Evolutionary conservation across 2,888 invertebrate genomes (phyloP), one percentile per base, ranked within the genome.

Genomic region (Chydorus sphaericus): DNA sequence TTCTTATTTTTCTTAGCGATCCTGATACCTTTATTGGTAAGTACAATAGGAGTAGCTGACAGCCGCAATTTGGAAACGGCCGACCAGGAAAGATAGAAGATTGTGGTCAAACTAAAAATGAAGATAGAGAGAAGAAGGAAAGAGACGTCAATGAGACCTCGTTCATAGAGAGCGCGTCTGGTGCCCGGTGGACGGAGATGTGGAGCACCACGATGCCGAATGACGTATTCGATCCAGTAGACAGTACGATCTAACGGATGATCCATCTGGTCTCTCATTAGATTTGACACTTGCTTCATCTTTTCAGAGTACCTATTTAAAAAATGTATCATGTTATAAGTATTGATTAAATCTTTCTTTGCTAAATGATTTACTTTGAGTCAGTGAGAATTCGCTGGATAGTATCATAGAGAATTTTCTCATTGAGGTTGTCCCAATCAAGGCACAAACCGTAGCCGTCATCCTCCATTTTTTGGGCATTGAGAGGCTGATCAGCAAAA

Each of bases 401-500:
- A 23, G 39, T 10, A 10, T 39, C 2, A 10, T 16, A 39, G 10
- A 39, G 39, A 62, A 76, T 75, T 14, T 82, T 81, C 0, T 81
- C 75, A 0, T 82, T 82, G 10, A 87, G 66, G 5, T 77, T 73
- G 54, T 78, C 76, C 14, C 87, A 71, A 61, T 85, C 80, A 58
- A 87, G 70, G 65, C 82, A 82, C 11, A 84, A 73, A 0, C 85
- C 86, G 68, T 86, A 87, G 0, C 86, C 86, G 64, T 84, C 83
- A 2, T 75, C 66, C 71, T 82, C 83, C 0, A 86, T 85, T 70
- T 87, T 87, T 0, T 85, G 85, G 0, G 86, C 83, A 67, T 87
- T 87, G 2, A 83, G 80, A 64, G 87, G 86, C 68, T 87, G 87
- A 67, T 87, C 87, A 66, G 86, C 86, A 69, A 86, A 87, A 0